phyloP scores from a whole-genome alignment of 2,888 invertebrate species.

The Trachelus stipa region DNA sequence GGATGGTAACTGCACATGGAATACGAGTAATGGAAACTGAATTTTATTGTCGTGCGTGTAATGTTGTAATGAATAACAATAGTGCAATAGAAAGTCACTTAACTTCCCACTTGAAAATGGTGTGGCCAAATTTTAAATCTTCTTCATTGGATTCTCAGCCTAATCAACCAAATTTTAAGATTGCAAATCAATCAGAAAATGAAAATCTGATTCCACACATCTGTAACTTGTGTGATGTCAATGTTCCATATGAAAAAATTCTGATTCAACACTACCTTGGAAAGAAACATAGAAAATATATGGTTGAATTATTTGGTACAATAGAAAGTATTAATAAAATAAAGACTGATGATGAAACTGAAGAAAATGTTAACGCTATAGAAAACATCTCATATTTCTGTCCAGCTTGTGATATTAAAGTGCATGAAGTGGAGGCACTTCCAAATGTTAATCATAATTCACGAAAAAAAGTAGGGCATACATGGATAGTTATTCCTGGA shows the following conservation, averaged over 20 bases:
- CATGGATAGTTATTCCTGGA: neutral
- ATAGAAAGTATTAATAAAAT: neutral
- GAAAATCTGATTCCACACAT: neutral
- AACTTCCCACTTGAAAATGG: neutral
- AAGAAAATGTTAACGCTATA: neutral
- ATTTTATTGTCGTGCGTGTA: neutral
- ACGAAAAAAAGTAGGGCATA: neutral
- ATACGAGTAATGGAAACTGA: neutral
- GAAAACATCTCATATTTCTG: neutral
- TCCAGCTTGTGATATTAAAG: neutral
- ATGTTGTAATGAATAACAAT: neutral
- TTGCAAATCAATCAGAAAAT: neutral
- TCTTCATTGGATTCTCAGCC: neutral
- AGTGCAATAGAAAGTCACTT: constrained; percentile 2
- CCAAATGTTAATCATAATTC: neutral
- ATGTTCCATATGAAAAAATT: neutral
- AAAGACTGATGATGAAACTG: neutral
- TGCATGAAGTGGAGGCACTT: neutral
- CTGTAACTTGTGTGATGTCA: neutral
- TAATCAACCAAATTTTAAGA: neutral
- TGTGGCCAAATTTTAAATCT: neutral
- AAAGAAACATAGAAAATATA: neutral
- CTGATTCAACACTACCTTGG: neutral
- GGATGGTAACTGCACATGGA: neutral
- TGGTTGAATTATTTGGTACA: neutral